Conservation (phyloP, 2,797 vertebrate species). For the Knipowitschia caucasica region DNA sequence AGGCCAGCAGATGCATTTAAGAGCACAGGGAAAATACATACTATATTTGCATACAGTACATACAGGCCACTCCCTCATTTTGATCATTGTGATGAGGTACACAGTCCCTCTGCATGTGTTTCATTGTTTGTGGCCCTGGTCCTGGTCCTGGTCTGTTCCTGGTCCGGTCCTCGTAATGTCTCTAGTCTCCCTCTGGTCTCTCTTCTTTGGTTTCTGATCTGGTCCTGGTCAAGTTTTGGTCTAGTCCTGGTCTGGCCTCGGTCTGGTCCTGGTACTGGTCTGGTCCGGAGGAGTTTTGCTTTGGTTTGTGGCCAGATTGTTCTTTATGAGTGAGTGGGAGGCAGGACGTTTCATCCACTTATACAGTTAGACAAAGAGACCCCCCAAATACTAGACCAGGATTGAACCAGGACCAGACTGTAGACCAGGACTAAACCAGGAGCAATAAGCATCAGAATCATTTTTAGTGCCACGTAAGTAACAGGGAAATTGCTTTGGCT, state of each 20-base stretch:
- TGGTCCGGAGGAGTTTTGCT: background rate
- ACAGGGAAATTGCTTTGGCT: no score
- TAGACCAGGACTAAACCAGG: background rate
- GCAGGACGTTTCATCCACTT: slow-evolving; percentile 4
- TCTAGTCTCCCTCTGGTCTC: background rate
- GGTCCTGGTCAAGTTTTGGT: background rate
- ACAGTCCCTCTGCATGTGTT: no score
- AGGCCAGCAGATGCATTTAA: no score
- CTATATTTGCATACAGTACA: no score
- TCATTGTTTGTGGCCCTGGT: background rate
- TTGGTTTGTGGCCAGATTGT: slow-evolving; percentile 9
- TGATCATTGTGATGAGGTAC: no score
- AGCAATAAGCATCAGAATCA: no score
- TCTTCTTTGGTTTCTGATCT: no score
- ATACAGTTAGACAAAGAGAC: background rate
- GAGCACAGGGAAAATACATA: no score
- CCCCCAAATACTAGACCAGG: slow-evolving; percentile 4
- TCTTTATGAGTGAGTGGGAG: slow-evolving; percentile 8
- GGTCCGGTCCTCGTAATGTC: no score
- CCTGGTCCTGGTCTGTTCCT: no score
- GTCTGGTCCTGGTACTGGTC: background rate
- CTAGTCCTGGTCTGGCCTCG: background rate
- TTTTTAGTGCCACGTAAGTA: no score
- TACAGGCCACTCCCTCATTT: no score
- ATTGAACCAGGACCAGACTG: background rate